Evolutionary conservation across 64 coral and sea anemone species (phyloP).

Genomic region (Acropora yongei): DNA sequence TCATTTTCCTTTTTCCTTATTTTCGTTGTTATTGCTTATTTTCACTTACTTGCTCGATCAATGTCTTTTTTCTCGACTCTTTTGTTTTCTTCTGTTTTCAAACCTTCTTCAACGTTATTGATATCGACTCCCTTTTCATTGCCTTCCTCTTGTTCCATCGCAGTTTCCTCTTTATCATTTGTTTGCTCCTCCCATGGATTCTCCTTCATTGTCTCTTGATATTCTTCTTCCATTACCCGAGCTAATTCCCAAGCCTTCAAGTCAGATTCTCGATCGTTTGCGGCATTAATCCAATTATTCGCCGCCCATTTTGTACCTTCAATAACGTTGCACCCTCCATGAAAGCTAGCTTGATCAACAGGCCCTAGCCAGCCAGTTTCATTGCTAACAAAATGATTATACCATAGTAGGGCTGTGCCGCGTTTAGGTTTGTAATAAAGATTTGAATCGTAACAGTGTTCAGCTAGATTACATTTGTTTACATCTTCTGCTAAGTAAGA

Average conservation of each 20-base stretch:
- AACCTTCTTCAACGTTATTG: neutral
- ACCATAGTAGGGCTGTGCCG: constrained; percentile 82
- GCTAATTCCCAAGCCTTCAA: constrained; percentile 49
- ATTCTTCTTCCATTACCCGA: constrained; percentile 51
- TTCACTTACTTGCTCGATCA: neutral
- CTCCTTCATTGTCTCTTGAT: constrained; percentile 33
- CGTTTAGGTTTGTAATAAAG: constrained; percentile 78
- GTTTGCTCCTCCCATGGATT: constrained; percentile 36
- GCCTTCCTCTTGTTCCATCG: neutral
- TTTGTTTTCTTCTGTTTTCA: neutral
- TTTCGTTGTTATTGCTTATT: neutral
- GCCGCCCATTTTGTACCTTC: constrained; percentile 93
- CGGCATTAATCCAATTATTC: constrained; percentile 93
- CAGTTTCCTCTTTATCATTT: neutral
- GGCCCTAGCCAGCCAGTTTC: constrained; percentile 79
- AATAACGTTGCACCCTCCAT: constrained; percentile 90
- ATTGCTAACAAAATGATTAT: constrained; percentile 77
- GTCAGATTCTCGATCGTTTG: constrained; percentile 50
- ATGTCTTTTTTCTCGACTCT: neutral
- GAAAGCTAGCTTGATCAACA: constrained; percentile 68
- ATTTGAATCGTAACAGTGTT: constrained; percentile 71
- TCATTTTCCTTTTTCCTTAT: too few species aligned
- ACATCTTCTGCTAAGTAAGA: neutral
- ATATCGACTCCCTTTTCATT: neutral
- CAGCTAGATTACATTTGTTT: constrained; percentile 64